These are phyloP conservation scores for Daktulosphaira vitifoliae DNA, from an alignment of 1,140 invertebrate genomes.

Conservation along the genomic window DNA sequence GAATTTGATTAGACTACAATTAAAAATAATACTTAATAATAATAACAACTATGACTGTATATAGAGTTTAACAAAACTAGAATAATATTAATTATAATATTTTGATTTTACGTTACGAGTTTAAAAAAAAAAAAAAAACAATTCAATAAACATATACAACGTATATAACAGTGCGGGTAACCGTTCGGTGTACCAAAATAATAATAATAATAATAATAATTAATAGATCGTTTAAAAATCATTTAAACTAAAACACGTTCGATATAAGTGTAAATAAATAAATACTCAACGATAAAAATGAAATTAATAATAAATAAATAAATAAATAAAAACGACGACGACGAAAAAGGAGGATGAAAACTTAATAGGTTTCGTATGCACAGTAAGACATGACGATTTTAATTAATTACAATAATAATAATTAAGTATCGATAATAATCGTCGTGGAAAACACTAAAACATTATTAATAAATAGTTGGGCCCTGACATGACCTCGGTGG, in stretches of 20 bases:
- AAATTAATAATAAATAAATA: no score
- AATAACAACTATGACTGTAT: no score
- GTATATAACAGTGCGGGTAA: slow-evolving; percentile 13
- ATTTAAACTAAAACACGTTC: neutral
- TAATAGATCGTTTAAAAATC: neutral
- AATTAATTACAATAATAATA: neutral
- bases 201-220: slow-evolving; percentile 5
- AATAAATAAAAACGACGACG: no score
- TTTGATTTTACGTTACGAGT: neutral
- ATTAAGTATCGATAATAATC: neutral
- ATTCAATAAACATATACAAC: slow-evolving; percentile 32
- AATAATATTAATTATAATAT: no score
- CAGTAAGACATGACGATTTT: no score
- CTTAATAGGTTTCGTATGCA: no score
- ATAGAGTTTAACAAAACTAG: no score
- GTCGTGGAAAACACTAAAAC: neutral
- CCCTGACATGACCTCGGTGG: no score
- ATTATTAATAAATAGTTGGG: no score
- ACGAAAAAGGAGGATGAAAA: no score
- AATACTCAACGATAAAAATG: slow-evolving; percentile 7
- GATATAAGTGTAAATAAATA: neutral
- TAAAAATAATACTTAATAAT: no score
- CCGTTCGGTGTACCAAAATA: slow-evolving; percentile 13
- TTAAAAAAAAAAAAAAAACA: slow-evolving; percentile 12
- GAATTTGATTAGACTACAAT: no score